Conservation (phyloP, 1,140 invertebrate species). For the Condylostylus longicornis region DNA sequence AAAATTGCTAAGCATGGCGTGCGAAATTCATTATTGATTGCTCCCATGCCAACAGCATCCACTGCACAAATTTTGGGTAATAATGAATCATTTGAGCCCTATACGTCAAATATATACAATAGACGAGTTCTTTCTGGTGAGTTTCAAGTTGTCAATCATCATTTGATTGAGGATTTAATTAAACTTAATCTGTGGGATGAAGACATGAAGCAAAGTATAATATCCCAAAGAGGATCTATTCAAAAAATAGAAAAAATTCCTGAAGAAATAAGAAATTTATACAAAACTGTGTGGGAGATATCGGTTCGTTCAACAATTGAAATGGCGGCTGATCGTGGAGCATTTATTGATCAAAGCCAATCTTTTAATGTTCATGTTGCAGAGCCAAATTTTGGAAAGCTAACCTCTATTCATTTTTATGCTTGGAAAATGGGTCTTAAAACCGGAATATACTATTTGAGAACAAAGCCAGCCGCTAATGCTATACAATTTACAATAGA, state of each 20-base stretch:
- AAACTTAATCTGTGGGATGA: constrained; percentile 85
- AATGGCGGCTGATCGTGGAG: constrained; percentile 95
- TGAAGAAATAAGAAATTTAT: constrained; percentile 74
- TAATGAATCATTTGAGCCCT: constrained; percentile 97
- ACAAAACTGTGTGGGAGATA: constrained; percentile 99
- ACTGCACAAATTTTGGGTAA: constrained; percentile 99
- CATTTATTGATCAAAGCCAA: constrained; percentile 98
- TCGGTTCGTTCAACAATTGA: constrained; percentile 85
- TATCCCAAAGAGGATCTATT: constrained; percentile 83
- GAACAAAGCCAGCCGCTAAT: constrained; percentile 90
- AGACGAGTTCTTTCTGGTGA: constrained; percentile 84
- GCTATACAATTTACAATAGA: constrained; percentile 97
- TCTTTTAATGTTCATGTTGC: constrained; percentile 95
- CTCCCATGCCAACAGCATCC: constrained; percentile 98
- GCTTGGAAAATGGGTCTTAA: constrained; percentile 94
- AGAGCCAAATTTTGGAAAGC: constrained; percentile 80
- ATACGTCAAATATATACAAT: constrained; percentile 94
- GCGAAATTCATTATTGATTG: constrained; percentile 84
- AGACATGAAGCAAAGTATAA: constrained; percentile 91
- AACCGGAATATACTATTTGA: constrained; percentile 98
- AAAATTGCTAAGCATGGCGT: constrained; percentile 85
- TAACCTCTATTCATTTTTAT: constrained; percentile 97
- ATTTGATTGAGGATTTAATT: constrained; percentile 85
- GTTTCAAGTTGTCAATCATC: constrained; percentile 89
- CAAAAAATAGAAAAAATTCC: constrained; percentile 85